Evolutionary conservation across 2,113 vertebrate species (phyloP), one percentile per base, ranked within the genome.

Genomic region (Grammomys surdaster): DNA sequence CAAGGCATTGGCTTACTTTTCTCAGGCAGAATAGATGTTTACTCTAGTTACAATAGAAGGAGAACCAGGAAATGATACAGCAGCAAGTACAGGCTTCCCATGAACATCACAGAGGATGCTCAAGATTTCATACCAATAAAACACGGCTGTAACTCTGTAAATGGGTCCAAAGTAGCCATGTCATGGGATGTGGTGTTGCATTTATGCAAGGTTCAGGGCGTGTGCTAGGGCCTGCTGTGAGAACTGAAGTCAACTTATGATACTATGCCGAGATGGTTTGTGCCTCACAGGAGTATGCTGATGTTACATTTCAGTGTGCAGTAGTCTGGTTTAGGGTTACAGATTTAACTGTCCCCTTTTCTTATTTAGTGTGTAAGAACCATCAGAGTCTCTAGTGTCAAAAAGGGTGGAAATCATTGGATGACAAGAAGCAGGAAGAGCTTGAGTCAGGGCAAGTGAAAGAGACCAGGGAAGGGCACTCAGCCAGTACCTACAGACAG

Each of bases 51-150:
- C 9, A 81, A 48, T 65, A 70, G 67, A 85, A 94, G 40, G 48
- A 89, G 36, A 36, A 60, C 60, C 63, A 63, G 13, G 31, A 90
- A 95, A 17, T 33, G 31, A 36, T 36, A 36, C 16, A 80, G 17
- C 1, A 33, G 24, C 0, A 65, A 36, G 70, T 56, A 91, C 13
- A 95, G 58, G 33, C 56, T 89, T 95, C 69, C 67, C 81, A 70
- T 86, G 72, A 92, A 91, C 87, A 87, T 3, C 54, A 14, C 91
- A 86, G 89, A 95, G 0, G 8, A 26, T 90, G n/a, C 22, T 78
- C 73, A 22, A 93, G 81, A 75, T 93, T 56, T 19, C 10, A 40
- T 31, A 72, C 19, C n/a, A 73, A 65, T 87, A 58, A 89, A 88
- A 63, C 43, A 89, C 20, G 17, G 24, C 17, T n/a, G 33, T 78